phyloP scores from a whole-genome alignment of 2,888 invertebrate species.

The Tubulanus polymorphus region DNA sequence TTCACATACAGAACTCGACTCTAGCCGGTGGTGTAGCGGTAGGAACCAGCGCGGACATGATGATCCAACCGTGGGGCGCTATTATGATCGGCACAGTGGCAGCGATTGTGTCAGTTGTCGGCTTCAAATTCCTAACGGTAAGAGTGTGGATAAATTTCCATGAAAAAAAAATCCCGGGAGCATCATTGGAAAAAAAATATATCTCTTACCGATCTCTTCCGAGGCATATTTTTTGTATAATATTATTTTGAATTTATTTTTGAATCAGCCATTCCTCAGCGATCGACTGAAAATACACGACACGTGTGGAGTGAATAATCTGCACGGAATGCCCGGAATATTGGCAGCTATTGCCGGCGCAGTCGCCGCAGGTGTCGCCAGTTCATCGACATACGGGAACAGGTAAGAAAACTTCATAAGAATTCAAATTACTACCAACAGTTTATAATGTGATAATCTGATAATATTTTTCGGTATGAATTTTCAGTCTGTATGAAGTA shows the following conservation, averaged over 20 bases:
- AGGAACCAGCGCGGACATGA: constrained; percentile 77
- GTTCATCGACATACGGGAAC: constrained; percentile 62
- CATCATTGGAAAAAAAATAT: no score
- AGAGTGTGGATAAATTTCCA: constrained; percentile 10
- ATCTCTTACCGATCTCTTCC: no score
- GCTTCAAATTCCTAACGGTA: constrained; percentile 63
- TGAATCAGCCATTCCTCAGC: constrained; percentile 62
- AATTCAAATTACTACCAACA: neutral
- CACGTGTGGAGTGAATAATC: constrained; percentile 94
- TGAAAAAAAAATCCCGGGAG: no score
- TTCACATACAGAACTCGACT: constrained; percentile 89
- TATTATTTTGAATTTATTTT: no score
- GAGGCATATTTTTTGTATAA: no score
- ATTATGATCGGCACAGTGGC: constrained; percentile 74
- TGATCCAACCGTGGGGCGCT: constrained; percentile 79
- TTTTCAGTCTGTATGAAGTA: constrained; percentile 52
- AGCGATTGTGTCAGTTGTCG: constrained; percentile 73
- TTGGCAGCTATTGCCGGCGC: constrained; percentile 77
- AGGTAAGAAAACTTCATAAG: constrained; percentile 36
- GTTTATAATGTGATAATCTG: neutral
- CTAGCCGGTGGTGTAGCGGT: constrained; percentile 90
- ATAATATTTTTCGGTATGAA: neutral
- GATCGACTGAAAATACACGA: constrained; percentile 66
- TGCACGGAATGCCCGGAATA: constrained; percentile 93
- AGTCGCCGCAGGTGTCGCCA: constrained; percentile 66